A percentile compares a stretch with the other conserved stretches of the same genome.
Evolutionary conservation across 2,888 invertebrate species (phyloP).

Genomic region (Pristionchus maxplancki): DNA sequence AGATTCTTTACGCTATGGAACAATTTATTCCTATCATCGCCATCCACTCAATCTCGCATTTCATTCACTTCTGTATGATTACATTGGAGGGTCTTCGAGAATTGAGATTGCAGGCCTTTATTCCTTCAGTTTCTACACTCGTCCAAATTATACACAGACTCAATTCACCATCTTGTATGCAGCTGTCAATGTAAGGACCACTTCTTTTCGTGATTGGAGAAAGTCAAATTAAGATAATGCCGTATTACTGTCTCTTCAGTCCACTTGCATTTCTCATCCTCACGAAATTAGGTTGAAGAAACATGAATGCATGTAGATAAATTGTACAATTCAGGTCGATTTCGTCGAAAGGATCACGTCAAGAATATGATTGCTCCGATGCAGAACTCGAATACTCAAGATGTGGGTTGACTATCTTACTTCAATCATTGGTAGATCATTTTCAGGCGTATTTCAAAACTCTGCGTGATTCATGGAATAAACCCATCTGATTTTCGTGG

Average conservation of each 20-base stretch:
- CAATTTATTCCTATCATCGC: background rate
- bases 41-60: background rate
- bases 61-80: background rate
- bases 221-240: conserved; percentile 14
- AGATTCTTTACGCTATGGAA: background rate
- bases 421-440: background rate
- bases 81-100: no score
- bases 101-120: background rate
- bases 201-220: no score
- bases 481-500: background rate
- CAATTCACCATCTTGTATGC: background rate
- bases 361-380: background rate
- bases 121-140: background rate
- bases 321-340: background rate
- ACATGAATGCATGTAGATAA: background rate
- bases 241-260: conserved; percentile 6
- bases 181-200: background rate
- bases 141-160: background rate
- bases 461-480: background rate
- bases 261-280: background rate
- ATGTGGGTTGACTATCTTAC: background rate
- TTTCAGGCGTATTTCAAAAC: background rate
- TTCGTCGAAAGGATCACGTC: background rate
- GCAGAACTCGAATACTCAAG: background rate
- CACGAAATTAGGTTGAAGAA: background rate